Base-by-base conservation (phyloP, 1,140 invertebrate genomes). In the Dinoponera quadriceps region DNA sequence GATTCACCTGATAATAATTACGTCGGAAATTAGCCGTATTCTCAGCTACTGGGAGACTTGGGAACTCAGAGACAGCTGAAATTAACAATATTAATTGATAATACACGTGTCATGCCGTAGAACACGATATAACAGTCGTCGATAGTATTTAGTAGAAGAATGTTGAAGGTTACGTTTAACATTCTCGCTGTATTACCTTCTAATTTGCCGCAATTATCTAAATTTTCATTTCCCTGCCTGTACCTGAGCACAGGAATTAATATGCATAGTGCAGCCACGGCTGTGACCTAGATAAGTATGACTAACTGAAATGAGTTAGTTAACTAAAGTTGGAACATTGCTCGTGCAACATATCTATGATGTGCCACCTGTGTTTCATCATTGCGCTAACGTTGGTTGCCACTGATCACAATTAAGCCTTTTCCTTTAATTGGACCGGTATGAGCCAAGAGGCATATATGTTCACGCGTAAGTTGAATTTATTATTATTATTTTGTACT, bases 271-370 rank as follows among this genome's bases (percentile, higher is more conserved):
- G 44, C 18, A 72, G 54, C 57, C 27, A 44, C 25, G 38, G 38
- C 38, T 44, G 38, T 9, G 38, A 29, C 25, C 13, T 48, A 74
- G 57, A 74, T 62, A 29, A 3, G 38, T 49, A 74, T 5, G 33
- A 18, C 22, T 60, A 60, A 57, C 11, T 2, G 72, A 14, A 60
- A n/a, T n/a, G n/a, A n/a, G 38, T 62, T 74, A 16, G 25, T 74
- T 74, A 62, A 60, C 57, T 27, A 9, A 62, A 74, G 38, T 74
- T 74, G 13, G 44, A 48, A 49, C 18, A 62, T 55, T 71, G 51
- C 55, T 71, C 11, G 55, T 48, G 18, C 13, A 74, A 62, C 38
- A 48, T n/a, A 73, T 27, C 38, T 60, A 1, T 11, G 48, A 72
- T 38, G 16, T 55, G 51, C 68, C 38, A 9, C 1, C 14, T 57